These are phyloP conservation scores for Hypomecis punctinalis DNA, from an alignment of 2,888 invertebrate genomes.

Conservation along the genomic window DNA sequence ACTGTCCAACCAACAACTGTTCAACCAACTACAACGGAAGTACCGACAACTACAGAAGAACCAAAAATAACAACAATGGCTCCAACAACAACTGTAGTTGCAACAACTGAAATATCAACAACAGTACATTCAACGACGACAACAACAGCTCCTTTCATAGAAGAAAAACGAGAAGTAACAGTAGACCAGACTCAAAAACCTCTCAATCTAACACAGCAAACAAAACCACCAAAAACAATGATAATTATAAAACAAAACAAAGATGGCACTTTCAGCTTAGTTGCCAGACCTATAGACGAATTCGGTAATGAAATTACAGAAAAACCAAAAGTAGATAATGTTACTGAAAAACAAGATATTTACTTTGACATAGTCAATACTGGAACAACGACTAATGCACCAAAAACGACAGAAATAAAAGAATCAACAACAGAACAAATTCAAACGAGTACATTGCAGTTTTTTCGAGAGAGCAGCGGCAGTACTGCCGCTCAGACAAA, in stretches of 20 bases:
- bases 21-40: slow-evolving; percentile 11
- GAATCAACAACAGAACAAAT: slow-evolving; percentile 8
- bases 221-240: slow-evolving; percentile 10
- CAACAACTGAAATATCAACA: slow-evolving; percentile 20
- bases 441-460: slow-evolving; percentile 23
- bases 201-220: neutral
- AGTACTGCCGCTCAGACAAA: slow-evolving; percentile 21
- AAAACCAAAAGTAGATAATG: neutral
- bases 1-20: too few species aligned
- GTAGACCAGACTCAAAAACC: slow-evolving; percentile 11
- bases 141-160: slow-evolving; percentile 4
- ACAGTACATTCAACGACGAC: slow-evolving; percentile 24
- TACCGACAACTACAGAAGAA: slow-evolving; percentile 25
- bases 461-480: slow-evolving; percentile 20
- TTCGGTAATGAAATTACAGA: slow-evolving; percentile 7
- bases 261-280: slow-evolving; percentile 17
- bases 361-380: neutral
- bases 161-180: slow-evolving; percentile 8
- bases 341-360: slow-evolving; percentile 1
- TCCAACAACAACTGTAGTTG: slow-evolving; percentile 22
- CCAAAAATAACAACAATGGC: slow-evolving; percentile 12
- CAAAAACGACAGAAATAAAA: neutral
- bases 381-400: neutral
- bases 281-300: slow-evolving; percentile 7
- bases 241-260: slow-evolving; percentile 22